Base-by-base conservation (phyloP, 2,797 vertebrate genomes). In the Lagocephalus sceleratus region DNA sequence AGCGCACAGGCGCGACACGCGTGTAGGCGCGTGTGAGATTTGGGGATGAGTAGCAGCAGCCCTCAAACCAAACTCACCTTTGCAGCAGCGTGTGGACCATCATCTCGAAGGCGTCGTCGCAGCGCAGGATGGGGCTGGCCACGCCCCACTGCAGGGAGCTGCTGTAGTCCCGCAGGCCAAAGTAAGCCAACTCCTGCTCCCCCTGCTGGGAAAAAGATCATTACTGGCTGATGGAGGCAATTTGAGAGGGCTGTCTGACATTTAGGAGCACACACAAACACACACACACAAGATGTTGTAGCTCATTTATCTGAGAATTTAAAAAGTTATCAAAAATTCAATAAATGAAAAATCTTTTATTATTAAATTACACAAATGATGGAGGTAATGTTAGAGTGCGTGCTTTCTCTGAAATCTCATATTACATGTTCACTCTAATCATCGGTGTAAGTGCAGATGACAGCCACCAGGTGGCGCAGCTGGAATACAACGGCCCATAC, bases 41-140 rank as follows among this genome's bases (percentile, higher is more conserved):
- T 20, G 7, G 41, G 26, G 15, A 19, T 15, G 6, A 25, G 22
- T 26, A 5, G n/a, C 5, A 43, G 26, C 17, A 32, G 35, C 20
- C 20, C 29, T 20, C 10, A n/a, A 12, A 11, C 21, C 5, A 25
- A 1, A 60, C 81, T 90, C 85, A 99, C 97, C 95, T 97, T 66
- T 98, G 93, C 75, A 99, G 74, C 47, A 99, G 90, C 0, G 94
- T 94, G 85, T 85, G 94, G 77, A 97, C 96, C 97, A 99, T 99
- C 87, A 94, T 96, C 88, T 99, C 97, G 68, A 97, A 99, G 0
- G 96, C 95, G 60, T 99, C 95, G 35, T 99, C 97, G 66, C 94
- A 98, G 67, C 94, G 92, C 66, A 99, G 79, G 55, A 99, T 95
- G 17, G 97, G 97, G 76, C 95, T 98, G 48, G 94, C 95, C 78